These are phyloP conservation scores for Enteromius treurensis DNA, from an alignment of 2,797 vertebrate genomes.

Conservation along the genomic window DNA sequence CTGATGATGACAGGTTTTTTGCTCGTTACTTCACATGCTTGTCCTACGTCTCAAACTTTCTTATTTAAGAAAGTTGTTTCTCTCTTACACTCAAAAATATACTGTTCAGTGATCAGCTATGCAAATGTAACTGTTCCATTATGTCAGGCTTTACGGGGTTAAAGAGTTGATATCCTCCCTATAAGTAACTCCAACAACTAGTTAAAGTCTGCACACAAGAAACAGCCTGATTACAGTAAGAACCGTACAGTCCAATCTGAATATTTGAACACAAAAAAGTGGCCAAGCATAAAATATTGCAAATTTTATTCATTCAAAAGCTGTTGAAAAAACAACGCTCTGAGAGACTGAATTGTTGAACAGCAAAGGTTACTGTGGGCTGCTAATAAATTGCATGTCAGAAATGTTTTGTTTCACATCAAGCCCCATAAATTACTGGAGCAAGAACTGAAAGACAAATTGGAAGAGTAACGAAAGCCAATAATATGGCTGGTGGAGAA, in stretches of 20 bases:
- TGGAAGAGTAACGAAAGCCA: slow-evolving; percentile 36
- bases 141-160: background rate
- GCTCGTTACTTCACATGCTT: background rate
- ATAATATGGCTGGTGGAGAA: slow-evolving; percentile 47
- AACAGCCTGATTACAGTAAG: background rate
- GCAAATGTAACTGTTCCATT: background rate
- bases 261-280: slow-evolving; percentile 15
- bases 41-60: background rate
- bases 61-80: background rate
- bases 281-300: background rate
- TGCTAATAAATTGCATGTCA: slow-evolving; percentile 63
- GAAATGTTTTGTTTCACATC: slow-evolving; percentile 60
- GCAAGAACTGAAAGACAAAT: slow-evolving; percentile 50
- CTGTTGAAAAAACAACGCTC: background rate
- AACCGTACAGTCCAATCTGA: background rate
- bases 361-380: slow-evolving; percentile 42
- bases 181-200: background rate
- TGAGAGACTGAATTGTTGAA: slow-evolving; percentile 14
- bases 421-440: slow-evolving; percentile 36
- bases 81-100: background rate
- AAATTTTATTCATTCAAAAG: slow-evolving; percentile 21
- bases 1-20: slow-evolving; percentile 2
- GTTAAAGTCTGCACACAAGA: background rate
- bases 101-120: background rate
- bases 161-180: background rate